phyloP scores from a whole-genome alignment of 2,113 vertebrate genomes.

The Sylvilagus bachmani region DNA sequence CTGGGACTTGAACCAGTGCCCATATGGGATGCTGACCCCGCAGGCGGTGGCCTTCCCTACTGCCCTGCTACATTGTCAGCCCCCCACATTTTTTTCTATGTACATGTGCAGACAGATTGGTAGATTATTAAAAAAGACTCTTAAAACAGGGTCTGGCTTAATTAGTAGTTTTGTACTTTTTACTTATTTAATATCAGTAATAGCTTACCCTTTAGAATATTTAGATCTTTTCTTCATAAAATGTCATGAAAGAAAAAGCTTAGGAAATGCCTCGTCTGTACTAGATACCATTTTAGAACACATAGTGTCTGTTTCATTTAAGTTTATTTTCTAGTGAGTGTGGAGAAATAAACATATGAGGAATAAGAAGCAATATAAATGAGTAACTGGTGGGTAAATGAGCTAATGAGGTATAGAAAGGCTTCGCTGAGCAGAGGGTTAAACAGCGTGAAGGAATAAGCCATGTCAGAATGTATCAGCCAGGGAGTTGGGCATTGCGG shows the following conservation, averaged over 20 bases:
- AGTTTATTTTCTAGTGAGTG: background rate
- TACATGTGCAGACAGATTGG: background rate
- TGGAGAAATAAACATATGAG: background rate
- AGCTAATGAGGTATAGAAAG: background rate
- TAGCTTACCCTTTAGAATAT: background rate
- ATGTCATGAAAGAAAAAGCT: background rate
- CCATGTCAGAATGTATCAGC: background rate
- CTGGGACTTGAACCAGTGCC: no score
- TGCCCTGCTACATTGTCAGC: background rate
- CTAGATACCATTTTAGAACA: background rate
- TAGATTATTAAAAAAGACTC: background rate
- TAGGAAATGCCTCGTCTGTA: background rate
- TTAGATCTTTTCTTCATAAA: constrained; percentile 29
- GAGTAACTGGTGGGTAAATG: background rate
- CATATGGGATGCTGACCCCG: no score
- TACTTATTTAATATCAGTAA: background rate
- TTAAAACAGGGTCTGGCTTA: constrained; percentile 40
- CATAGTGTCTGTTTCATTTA: background rate
- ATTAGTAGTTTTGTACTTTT: constrained; percentile 20
- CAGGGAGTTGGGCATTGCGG: background rate
- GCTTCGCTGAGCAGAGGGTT: background rate
- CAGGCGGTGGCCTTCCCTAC: no score
- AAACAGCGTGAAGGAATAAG: background rate
- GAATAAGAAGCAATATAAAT: background rate
- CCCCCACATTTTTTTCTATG: background rate